Conservation (phyloP, 2,888 invertebrate genomes). For the Anodontia alba region DNA sequence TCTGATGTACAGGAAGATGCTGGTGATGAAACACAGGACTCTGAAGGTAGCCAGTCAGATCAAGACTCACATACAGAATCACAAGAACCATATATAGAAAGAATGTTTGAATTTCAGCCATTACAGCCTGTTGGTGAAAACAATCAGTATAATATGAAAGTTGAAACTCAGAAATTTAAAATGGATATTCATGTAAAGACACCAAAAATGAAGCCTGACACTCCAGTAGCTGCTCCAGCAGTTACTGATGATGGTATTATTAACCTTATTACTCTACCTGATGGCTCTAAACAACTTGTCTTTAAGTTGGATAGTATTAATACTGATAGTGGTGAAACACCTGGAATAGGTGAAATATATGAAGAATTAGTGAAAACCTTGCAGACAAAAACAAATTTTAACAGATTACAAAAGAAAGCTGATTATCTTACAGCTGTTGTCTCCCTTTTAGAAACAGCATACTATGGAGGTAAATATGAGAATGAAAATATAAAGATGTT, state of each 20-base stretch:
- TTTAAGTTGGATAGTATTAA: constrained; percentile 64
- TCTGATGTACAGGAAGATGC: background rate
- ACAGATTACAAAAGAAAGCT: constrained; percentile 60
- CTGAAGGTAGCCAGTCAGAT: constrained; percentile 10
- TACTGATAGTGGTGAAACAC: constrained; percentile 9
- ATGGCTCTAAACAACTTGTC: constrained; percentile 71
- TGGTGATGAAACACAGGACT: constrained; percentile 10
- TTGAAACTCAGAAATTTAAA: constrained; percentile 55
- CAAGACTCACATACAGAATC: background rate
- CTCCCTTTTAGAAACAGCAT: constrained; percentile 73
- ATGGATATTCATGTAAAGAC: constrained; percentile 40
- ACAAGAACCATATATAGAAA: constrained; percentile 2
- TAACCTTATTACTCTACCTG: constrained; percentile 61
- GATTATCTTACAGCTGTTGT: constrained; percentile 76
- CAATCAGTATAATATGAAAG: background rate
- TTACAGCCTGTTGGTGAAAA: background rate
- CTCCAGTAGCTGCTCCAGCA: too few species aligned
- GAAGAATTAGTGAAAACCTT: constrained; percentile 69
- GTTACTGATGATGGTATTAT: constrained; percentile 52
- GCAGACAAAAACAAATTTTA: constrained; percentile 75
- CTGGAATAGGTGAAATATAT: constrained; percentile 73
- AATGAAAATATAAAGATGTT: constrained; percentile 61
- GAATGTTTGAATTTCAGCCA: constrained; percentile 14
- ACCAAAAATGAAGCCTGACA: constrained; percentile 23
- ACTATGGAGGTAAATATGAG: constrained; percentile 64